Percentiles rank a stretch among this genome's conserved stretches.
Conservation (phyloP, 2,888 invertebrate species). For the Nebria brevicollis region DNA sequence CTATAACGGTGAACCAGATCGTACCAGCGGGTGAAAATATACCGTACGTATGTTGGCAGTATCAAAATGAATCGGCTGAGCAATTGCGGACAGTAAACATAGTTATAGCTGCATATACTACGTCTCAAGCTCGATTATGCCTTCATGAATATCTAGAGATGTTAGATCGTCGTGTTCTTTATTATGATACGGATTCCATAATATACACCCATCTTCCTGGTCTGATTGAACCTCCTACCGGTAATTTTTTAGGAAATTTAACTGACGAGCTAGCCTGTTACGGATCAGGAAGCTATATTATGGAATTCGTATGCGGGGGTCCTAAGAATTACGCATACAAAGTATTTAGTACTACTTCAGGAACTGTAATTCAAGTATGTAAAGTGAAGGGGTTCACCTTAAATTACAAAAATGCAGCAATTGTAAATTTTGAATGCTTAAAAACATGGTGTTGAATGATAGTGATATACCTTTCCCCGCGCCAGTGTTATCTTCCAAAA, state of each 20-base stretch:
- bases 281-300: too few species aligned
- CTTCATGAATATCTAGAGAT: slow-evolving; percentile 51
- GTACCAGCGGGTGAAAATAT: slow-evolving; percentile 47
- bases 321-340: too few species aligned
- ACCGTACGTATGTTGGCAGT: slow-evolving; percentile 48
- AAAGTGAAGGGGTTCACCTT: too few species aligned
- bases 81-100: slow-evolving; percentile 50
- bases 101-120: slow-evolving; percentile 57
- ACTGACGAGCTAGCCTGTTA: too few species aligned
- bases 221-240: too few species aligned
- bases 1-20: slow-evolving; percentile 48
- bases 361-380: too few species aligned
- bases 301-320: too few species aligned
- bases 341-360: too few species aligned
- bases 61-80: slow-evolving; percentile 46
- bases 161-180: slow-evolving; percentile 50
- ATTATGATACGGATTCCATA: too few species aligned
- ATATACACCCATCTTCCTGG: too few species aligned
- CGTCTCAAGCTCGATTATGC: slow-evolving; percentile 30
- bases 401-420: slow-evolving; percentile 49
- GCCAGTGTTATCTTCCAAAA: neutral
- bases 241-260: too few species aligned
- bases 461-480: neutral
- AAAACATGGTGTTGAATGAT: slow-evolving; percentile 16
- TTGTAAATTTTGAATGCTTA: slow-evolving; percentile 45